Conservation (phyloP, 2,888 invertebrate genomes). For the Lasioglossum oenotherae region DNA sequence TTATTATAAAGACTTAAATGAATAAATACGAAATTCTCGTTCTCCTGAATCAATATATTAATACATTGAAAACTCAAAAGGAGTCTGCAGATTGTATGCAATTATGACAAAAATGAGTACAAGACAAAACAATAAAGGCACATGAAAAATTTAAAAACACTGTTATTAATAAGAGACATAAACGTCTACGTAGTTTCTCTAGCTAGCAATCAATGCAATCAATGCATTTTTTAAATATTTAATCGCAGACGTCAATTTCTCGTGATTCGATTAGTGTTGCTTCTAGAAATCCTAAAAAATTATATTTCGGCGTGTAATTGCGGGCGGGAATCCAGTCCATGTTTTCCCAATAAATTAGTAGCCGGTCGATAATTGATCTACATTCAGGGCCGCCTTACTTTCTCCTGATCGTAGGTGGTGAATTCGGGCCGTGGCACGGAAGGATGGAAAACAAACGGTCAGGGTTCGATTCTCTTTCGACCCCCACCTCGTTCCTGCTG, state of each 20-base stretch:
- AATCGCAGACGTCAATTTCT: too few relatives aligned
- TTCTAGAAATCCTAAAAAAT: neutral
- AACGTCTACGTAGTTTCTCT: neutral
- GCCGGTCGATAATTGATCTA: conserved; percentile 43
- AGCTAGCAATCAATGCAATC: neutral
- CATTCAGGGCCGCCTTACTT: conserved; percentile 33
- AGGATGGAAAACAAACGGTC: conserved; percentile 57
- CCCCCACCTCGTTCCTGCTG: conserved; percentile 64
- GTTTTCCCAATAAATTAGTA: neutral
- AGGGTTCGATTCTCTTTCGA: conserved; percentile 70
- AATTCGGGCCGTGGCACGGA: conserved; percentile 46
- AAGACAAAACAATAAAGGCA: neutral
- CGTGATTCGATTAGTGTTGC: neutral
- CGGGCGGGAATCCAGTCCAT: neutral
- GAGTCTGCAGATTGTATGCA: neutral
- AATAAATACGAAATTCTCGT: neutral
- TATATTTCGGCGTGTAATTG: neutral
- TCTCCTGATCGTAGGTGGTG: conserved; percentile 40
- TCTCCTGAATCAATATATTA: neutral
- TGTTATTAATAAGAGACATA: neutral
- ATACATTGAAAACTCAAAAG: neutral
- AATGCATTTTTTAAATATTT: neutral
- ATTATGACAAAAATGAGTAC: neutral
- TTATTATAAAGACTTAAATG: neutral
- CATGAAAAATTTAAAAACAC: neutral